Base-by-base conservation (phyloP, 2,113 vertebrate genomes). In the Micronycteris hirsuta region DNA sequence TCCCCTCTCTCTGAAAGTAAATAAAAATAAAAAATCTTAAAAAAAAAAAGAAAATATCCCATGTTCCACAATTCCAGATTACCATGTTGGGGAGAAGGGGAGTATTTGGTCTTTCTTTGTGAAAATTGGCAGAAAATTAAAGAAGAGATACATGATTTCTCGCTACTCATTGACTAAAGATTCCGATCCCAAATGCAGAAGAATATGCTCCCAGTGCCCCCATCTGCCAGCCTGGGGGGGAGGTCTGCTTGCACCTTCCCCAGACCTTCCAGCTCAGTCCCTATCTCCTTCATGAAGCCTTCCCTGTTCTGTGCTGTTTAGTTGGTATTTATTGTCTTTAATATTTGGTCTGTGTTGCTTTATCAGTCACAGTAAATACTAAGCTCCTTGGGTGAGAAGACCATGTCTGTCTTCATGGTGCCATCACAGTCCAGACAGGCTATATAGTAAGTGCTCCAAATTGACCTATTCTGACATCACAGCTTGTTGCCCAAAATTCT, bases 1-100 rank as follows among this genome's bases (percentile, higher is more conserved):
- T n/a, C n/a, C n/a, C n/a, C n/a, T n/a, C n/a, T n/a, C n/a, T n/a
- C n/a, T n/a, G n/a, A n/a, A n/a, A n/a, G n/a, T n/a, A n/a, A n/a
- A n/a, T n/a, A n/a, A n/a, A n/a, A n/a, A n/a, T n/a, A n/a, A n/a
- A n/a, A n/a, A n/a, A n/a, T n/a, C n/a, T n/a, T n/a, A n/a, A n/a
- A n/a, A n/a, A n/a, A 71, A 92, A 92, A 24, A 61, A 63, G 58
- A 56, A 88, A 88, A 31, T 17, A 47, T 4, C 7, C n/a, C n/a
- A n/a, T 43, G 77, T 86, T 73, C 47, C 17, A 67, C 7, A 45
- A 68, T 33, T 74, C 63, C 24, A 77, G 52, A 76, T 89, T 86
- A 41, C 16, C 13, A 24, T 65, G 16, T 80, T 71, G 11, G 1
- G 0, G 3, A 1, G 22, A 17, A 47, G 9, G 31, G 16, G 2